Evolutionary conservation across 2,888 invertebrate species (phyloP).

Genomic region (Tetragnatha montana): DNA sequence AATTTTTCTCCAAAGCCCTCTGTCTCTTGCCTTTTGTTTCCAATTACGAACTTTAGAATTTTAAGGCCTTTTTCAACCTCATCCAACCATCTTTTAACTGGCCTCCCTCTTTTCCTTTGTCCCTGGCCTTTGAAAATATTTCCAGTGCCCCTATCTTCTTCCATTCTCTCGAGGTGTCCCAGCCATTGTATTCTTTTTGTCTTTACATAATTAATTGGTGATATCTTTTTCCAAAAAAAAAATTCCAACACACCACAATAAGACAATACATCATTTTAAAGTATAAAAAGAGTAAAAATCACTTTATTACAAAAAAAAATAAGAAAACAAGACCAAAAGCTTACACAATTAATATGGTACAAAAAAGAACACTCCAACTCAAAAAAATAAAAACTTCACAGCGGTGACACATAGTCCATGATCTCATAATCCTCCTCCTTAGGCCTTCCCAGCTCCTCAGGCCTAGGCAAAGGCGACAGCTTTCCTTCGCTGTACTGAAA

Average conservation of each 20-base stretch:
- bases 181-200: too few species aligned
- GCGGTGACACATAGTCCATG: constrained; percentile 64
- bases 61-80: too few species aligned
- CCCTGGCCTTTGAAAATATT: too few species aligned
- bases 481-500: constrained; percentile 58
- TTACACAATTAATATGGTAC: background rate
- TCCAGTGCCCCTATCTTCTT: too few species aligned
- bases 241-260: background rate
- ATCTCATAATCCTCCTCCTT: constrained; percentile 69
- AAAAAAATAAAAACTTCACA: constrained; percentile 1
- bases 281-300: background rate
- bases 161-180: too few species aligned
- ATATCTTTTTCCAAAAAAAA: too few species aligned
- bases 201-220: too few species aligned
- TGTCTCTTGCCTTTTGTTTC: too few species aligned
- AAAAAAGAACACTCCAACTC: background rate
- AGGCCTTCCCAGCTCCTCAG: constrained; percentile 57
- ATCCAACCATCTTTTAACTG: too few species aligned
- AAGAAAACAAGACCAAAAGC: background rate
- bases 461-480: constrained; percentile 45
- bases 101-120: too few species aligned
- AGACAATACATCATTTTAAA: background rate
- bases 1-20: too few species aligned
- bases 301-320: constrained; percentile 6
- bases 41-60: too few species aligned